A percentile compares a stretch with the other conserved stretches of the same genome.
Conservation (phyloP, 2,888 invertebrate species). For the Oligia latruncula region DNA sequence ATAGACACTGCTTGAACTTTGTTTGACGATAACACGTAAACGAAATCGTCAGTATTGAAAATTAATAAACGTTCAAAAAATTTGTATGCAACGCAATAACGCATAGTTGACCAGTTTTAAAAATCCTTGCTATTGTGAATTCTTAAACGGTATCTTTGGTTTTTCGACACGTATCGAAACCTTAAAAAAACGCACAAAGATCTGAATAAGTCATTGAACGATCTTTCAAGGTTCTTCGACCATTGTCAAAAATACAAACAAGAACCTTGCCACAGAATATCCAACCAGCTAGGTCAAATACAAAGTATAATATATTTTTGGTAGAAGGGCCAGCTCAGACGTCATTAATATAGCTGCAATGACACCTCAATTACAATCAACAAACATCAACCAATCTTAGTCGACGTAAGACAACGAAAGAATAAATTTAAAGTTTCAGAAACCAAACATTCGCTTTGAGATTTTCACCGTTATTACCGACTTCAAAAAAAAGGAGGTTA, state of each 20-base stretch:
- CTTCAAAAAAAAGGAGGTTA: too few relatives aligned
- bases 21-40: background rate
- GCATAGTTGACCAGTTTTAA: background rate
- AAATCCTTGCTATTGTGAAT: conserved; percentile 24
- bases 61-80: conserved; percentile 3
- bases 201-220: conserved; percentile 8
- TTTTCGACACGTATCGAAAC: conserved; percentile 30
- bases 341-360: background rate
- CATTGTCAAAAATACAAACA: background rate
- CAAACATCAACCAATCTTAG: background rate
- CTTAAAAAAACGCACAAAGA: background rate
- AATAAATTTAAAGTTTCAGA: background rate
- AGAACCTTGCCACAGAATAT: background rate
- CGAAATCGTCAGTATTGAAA: background rate
- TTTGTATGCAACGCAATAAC: conserved; percentile 24
- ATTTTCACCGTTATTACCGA: background rate
- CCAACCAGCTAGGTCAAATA: background rate
- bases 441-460: background rate
- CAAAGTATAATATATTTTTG: background rate
- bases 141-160: conserved; percentile 24
- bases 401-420: background rate
- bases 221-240: conserved; percentile 25
- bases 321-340: background rate
- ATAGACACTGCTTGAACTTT: background rate
- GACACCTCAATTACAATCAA: background rate